These are phyloP conservation scores for Picus viridis DNA, from an alignment of 2,797 vertebrate species.

Conservation along the genomic window DNA sequence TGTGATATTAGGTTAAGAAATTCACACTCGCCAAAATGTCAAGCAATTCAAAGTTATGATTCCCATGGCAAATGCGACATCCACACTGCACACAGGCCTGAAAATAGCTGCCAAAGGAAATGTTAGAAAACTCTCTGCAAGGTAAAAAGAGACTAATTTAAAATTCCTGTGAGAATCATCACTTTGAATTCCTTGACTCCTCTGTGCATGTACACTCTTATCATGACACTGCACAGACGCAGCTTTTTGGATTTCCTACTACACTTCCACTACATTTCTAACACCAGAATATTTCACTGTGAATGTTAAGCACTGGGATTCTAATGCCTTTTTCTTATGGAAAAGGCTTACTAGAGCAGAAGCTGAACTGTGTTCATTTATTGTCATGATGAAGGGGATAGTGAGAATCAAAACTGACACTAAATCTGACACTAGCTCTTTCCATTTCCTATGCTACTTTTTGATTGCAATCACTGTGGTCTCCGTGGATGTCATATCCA, in stretches of 20 bases:
- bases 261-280: constrained; percentile 17
- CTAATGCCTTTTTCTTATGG: constrained; percentile 24
- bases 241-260: constrained; percentile 6
- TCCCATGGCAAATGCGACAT: neutral
- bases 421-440: constrained; percentile 15
- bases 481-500: constrained; percentile 15
- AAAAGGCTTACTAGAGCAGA: constrained; percentile 46
- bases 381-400: constrained; percentile 36
- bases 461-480: constrained; percentile 56
- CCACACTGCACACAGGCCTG: neutral
- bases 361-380: constrained; percentile 42
- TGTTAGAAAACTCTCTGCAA: neutral
- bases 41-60: constrained; percentile 10
- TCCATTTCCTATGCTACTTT: constrained; percentile 13
- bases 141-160: neutral
- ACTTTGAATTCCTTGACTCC: constrained; percentile 6
- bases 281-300: constrained; percentile 11
- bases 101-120: constrained; percentile 24
- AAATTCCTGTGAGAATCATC: constrained; percentile 30
- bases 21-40: neutral
- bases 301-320: constrained; percentile 14
- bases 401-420: constrained; percentile 23
- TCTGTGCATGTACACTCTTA: constrained; percentile 6
- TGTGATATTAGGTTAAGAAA: neutral
- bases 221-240: constrained; percentile 4